A percentile compares a stretch with the other conserved stretches of the same genome.
phyloP scores from a whole-genome alignment of 2,113 vertebrate genomes.

The Cryptomyrus ogoouensis region DNA sequence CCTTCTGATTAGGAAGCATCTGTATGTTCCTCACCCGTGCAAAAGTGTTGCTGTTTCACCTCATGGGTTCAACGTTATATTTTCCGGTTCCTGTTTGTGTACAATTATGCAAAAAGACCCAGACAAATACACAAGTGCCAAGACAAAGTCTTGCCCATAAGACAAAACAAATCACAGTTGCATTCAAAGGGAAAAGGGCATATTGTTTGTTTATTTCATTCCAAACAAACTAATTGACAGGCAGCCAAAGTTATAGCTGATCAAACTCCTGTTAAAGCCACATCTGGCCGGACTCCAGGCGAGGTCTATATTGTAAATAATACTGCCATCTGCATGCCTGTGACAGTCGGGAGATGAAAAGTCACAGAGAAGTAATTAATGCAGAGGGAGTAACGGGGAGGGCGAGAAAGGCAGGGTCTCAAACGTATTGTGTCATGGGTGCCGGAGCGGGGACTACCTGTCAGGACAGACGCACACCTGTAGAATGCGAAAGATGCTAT shows the following conservation, averaged over 20 bases:
- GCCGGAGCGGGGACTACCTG: background rate
- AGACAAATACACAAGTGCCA: background rate
- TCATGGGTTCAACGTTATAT: background rate
- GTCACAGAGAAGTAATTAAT: slow-evolving; percentile 46
- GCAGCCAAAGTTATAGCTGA: slow-evolving; percentile 58
- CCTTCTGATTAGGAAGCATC: background rate
- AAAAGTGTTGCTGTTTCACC: background rate
- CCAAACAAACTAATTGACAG: slow-evolving; percentile 37
- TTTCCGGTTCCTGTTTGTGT: background rate
- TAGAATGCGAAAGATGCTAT: background rate
- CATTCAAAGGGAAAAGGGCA: slow-evolving; percentile 9
- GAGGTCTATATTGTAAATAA: slow-evolving; percentile 53
- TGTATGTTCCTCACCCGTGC: background rate
- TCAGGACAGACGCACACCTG: background rate
- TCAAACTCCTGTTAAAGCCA: slow-evolving; percentile 51
- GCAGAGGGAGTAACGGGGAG: slow-evolving; percentile 41
- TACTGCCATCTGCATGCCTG: slow-evolving; percentile 58
- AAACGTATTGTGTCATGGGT: background rate
- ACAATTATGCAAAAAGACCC: background rate
- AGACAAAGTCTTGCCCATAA: background rate
- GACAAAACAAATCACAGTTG: background rate
- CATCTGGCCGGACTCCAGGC: slow-evolving; percentile 53
- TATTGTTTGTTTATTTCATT: slow-evolving; percentile 38
- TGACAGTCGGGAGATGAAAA: slow-evolving; percentile 50
- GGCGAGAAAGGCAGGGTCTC: background rate